Evolutionary conservation across 2,888 invertebrate genomes (phyloP).

Genomic region (Lasioglossum villosulum): DNA sequence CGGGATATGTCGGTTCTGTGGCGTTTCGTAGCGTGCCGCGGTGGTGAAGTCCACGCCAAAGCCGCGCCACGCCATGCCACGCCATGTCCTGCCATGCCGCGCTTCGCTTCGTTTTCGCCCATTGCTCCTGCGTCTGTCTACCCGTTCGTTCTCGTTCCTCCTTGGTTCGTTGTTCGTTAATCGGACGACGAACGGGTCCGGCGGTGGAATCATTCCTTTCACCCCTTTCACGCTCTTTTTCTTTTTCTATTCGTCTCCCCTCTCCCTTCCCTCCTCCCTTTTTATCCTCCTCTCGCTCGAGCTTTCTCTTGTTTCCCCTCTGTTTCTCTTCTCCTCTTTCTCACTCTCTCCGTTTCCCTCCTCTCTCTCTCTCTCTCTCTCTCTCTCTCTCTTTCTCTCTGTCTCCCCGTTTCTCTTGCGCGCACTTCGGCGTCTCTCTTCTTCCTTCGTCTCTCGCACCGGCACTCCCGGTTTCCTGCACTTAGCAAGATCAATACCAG

Average conservation of each 20-base stretch:
- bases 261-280: constrained; percentile 39
- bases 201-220: constrained; percentile 40
- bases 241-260: constrained; percentile 58
- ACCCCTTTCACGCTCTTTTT: constrained; percentile 59
- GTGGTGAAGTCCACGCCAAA: constrained; percentile 16
- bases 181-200: constrained; percentile 46
- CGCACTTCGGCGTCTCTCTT: constrained; percentile 27
- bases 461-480: constrained; percentile 83
- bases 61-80: constrained; percentile 18
- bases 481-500: constrained; percentile 87
- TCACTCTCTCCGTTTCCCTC: constrained; percentile 41
- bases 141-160: constrained; percentile 33
- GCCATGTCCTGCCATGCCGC: constrained; percentile 10
- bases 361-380: constrained; percentile 17
- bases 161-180: constrained; percentile 62
- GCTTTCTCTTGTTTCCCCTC: constrained; percentile 64
- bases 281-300: constrained; percentile 51
- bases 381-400: constrained; percentile 42
- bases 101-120: constrained; percentile 13
- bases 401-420: constrained; percentile 36
- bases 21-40: constrained; percentile 52
- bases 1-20: constrained; percentile 59
- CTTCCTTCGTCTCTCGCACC: constrained; percentile 76
- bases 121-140: constrained; percentile 29
- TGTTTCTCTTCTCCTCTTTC: neutral